Percentiles rank a stretch among this genome's conserved stretches.
Conservation (phyloP, 2,888 invertebrate genomes). For the Prionchulus punctatus region DNA sequence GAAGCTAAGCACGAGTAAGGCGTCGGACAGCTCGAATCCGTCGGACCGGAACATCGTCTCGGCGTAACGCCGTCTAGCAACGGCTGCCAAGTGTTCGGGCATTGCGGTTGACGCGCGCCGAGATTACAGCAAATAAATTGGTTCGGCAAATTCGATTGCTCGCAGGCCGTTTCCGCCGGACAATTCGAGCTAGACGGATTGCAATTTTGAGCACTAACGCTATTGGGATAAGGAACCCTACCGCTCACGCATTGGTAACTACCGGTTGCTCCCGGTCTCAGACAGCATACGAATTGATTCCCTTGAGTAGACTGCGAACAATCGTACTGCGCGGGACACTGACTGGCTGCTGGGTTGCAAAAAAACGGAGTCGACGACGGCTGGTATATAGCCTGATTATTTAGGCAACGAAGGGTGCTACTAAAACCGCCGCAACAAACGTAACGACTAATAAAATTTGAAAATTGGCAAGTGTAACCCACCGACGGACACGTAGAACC, state of each 20-base stretch:
- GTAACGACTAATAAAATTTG: too few relatives aligned
- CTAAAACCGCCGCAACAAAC: too few relatives aligned
- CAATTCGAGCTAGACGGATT: not conserved
- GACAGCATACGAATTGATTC: not conserved
- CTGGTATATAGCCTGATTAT: not conserved
- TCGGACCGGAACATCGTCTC: not conserved
- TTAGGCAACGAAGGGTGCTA: too few relatives aligned
- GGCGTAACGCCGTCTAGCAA: not conserved
- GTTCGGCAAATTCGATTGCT: not conserved
- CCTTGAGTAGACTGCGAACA: constrained; percentile 2
- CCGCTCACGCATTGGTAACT: not conserved
- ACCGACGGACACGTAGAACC: too few relatives aligned
- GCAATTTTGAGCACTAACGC: not conserved
- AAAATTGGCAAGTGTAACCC: too few relatives aligned
- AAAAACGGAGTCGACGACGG: not conserved
- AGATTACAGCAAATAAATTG: constrained; percentile 8
- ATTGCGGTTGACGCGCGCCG: not conserved
- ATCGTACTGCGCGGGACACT: constrained; percentile 1
- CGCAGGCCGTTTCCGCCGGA: constrained; percentile 8
- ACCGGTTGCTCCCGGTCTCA: not conserved
- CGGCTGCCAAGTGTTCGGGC: constrained; percentile 1
- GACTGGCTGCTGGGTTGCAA: not conserved
- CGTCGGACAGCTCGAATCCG: not conserved
- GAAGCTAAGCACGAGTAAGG: not conserved
- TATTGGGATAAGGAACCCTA: not conserved